phyloP scores from a whole-genome alignment of 1,140 invertebrate species.

The Drosophila leontia region DNA sequence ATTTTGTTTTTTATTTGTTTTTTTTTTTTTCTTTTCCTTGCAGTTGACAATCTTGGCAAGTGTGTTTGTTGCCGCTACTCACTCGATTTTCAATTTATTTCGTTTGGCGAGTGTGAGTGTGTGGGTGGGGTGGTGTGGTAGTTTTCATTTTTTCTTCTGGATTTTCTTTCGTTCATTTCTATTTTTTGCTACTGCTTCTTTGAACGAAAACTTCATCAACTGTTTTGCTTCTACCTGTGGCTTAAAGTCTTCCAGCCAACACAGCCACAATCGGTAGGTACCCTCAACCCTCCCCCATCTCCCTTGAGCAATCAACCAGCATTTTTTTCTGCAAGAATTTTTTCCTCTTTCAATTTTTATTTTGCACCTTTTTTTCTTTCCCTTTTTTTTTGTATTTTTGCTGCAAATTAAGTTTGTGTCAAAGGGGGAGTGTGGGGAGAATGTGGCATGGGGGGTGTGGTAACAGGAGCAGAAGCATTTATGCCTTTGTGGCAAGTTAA shows the following conservation, averaged over 20 bases:
- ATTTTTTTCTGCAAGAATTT: conserved; percentile 48
- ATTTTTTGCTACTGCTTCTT: conserved; percentile 50
- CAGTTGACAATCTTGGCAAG: conserved; percentile 69
- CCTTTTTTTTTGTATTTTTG: conserved; percentile 63
- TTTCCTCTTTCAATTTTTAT: conserved; percentile 22
- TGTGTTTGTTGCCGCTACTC: conserved; percentile 57
- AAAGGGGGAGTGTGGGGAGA: conserved; percentile 27
- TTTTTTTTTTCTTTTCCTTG: conserved; percentile 23
- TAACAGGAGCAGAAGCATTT: conserved; percentile 53
- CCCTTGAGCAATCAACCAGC: conserved; percentile 58
- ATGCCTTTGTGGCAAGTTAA: conserved; percentile 81
- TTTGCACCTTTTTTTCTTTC: conserved; percentile 14
- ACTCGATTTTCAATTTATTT: conserved; percentile 83
- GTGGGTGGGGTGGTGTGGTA: conserved; percentile 2
- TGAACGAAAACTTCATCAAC: conserved; percentile 78
- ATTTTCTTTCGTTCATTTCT: conserved; percentile 30
- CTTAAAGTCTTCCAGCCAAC: conserved; percentile 67
- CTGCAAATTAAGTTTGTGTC: conserved; percentile 78
- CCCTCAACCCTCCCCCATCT: neutral
- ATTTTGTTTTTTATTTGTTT: conserved; percentile 7
- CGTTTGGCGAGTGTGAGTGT: conserved; percentile 47
- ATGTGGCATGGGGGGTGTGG: neutral
- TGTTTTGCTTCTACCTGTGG: conserved; percentile 78
- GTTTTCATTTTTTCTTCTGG: conserved; percentile 35
- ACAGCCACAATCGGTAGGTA: conserved; percentile 28